Base-by-base conservation (phyloP, 2,888 invertebrate species). In the Phengaris alcon region DNA sequence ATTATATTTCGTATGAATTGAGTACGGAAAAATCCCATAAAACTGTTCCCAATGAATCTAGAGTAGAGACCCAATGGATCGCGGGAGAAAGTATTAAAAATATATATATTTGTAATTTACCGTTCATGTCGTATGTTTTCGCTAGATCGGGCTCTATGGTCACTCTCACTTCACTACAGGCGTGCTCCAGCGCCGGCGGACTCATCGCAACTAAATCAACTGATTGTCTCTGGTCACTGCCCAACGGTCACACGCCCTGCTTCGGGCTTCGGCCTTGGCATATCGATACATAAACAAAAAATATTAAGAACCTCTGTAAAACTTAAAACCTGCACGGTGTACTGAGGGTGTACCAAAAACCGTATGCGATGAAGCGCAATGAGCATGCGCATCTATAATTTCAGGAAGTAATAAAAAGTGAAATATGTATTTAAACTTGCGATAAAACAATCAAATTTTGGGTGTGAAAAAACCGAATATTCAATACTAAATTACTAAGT, bases 121-220 rank as follows among this genome's bases (percentile, higher is more conserved):
- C 72, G 72, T 72, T 72, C 72, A 72, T 72, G 22, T 72, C 52
- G 52, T 55, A 51, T 35, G 15, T 64, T 52, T 75, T 73, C 0
- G 6, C n/a, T 13, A 64, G 13, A 12, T 75, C 75, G 6, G 75
- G 75, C 35, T 75, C 75, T 12, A 75, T 75, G 48, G 76, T 74
- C 35, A 55, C 54, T 77, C 75, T 76, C 77, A 74, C 68, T 22
- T 74, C 73, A 52, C 70, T 69, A 59, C 76, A 73, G 75, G 55
- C 82, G 82, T 81, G 79, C 57, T 79, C 76, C 76, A 76, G 69
- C 72, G 82, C 79, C 78, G 82, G 82, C 76, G 80, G 80, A 79
- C 80, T 83, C 84, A 83, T 84, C 77, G 78, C 80, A 79, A 83
- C 82, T 83, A 80, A 44, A 13, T 78, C 80, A 79, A 83, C 82